Conservation (phyloP, 1,140 invertebrate genomes). For the Globodera rostochiensis region DNA sequence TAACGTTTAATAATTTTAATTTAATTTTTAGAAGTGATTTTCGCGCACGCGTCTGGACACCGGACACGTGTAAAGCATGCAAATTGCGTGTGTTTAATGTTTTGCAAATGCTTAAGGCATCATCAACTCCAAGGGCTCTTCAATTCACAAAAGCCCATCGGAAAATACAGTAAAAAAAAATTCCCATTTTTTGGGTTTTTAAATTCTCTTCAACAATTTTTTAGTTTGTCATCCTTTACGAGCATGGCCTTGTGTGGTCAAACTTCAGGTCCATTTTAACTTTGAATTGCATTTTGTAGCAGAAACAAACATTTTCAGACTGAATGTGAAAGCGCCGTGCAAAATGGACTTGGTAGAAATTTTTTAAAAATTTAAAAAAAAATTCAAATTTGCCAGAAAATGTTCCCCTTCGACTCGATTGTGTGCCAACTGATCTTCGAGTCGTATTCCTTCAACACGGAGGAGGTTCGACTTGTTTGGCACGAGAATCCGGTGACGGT, state of each 20-base stretch:
- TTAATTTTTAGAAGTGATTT: slow-evolving; percentile 53
- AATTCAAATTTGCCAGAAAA: slow-evolving; percentile 40
- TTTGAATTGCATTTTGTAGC: no score
- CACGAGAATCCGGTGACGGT: slow-evolving; percentile 56
- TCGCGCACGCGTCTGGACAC: slow-evolving; percentile 60
- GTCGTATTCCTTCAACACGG: slow-evolving; percentile 63
- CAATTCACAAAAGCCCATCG: slow-evolving; percentile 60
- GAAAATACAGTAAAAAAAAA: slow-evolving; percentile 56
- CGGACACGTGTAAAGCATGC: slow-evolving; percentile 63
- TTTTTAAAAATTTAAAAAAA: slow-evolving; percentile 29
- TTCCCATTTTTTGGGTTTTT: no score
- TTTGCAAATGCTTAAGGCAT: slow-evolving; percentile 23
- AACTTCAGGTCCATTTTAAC: slow-evolving; percentile 51
- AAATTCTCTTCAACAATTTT: neutral
- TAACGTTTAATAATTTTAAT: neutral
- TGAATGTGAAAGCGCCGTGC: slow-evolving; percentile 63
- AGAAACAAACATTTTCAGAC: slow-evolving; percentile 34
- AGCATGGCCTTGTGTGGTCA: slow-evolving; percentile 64
- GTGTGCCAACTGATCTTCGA: slow-evolving; percentile 62
- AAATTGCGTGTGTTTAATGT: slow-evolving; percentile 11
- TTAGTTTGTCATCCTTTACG: slow-evolving; percentile 64
- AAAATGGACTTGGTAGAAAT: slow-evolving; percentile 60
- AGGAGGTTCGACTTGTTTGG: slow-evolving; percentile 63
- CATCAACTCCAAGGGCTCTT: slow-evolving; percentile 52
- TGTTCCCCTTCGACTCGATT: slow-evolving; percentile 65